phyloP scores from a whole-genome alignment of 2,113 vertebrate species.

The Antechinus stuartii region DNA sequence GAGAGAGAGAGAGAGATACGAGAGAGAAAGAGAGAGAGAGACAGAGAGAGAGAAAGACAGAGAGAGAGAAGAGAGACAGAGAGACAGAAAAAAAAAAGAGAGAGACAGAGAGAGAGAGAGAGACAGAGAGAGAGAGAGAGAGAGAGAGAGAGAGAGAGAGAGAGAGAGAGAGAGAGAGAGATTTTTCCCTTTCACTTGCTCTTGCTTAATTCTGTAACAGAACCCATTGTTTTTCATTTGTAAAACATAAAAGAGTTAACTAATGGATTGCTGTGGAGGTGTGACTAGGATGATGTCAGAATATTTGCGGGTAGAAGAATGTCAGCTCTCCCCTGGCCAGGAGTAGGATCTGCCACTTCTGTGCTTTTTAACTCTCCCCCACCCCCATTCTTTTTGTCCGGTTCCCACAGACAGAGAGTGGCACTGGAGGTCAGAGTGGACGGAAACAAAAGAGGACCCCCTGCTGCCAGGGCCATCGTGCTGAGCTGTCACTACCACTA shows the following conservation, averaged over 20 bases:
- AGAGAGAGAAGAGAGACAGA: conserved; percentile 49
- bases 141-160: too few species aligned
- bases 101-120: too few species aligned
- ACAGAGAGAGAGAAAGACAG: too few species aligned
- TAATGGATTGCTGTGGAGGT: conserved; percentile 75
- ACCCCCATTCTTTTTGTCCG: conserved; percentile 84
- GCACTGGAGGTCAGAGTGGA: conserved; percentile 86
- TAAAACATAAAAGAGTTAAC: conserved; percentile 76
- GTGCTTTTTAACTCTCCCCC: conserved; percentile 80
- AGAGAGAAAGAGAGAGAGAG: too few species aligned
- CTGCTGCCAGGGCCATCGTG: conserved; percentile 82
- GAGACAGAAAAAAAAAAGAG: too few species aligned
- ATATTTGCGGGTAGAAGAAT: conserved; percentile 83
- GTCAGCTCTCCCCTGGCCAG: conserved; percentile 77
- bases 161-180: conserved; percentile 42
- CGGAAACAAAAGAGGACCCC: conserved; percentile 84
- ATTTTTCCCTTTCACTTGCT: conserved; percentile 30
- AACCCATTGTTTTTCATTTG: conserved; percentile 71
- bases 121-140: too few species aligned
- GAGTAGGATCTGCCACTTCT: conserved; percentile 75
- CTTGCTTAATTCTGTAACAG: conserved; percentile 55
- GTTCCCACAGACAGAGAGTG: conserved; percentile 87
- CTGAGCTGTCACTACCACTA: conserved; percentile 86
- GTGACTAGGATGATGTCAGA: conserved; percentile 84
- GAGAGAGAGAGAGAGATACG: conserved; percentile 56